Evolutionary conservation across 2,797 vertebrate genomes (phyloP), one percentile per base, ranked within the genome.

Genomic region (Phalloptychus januarius): DNA sequence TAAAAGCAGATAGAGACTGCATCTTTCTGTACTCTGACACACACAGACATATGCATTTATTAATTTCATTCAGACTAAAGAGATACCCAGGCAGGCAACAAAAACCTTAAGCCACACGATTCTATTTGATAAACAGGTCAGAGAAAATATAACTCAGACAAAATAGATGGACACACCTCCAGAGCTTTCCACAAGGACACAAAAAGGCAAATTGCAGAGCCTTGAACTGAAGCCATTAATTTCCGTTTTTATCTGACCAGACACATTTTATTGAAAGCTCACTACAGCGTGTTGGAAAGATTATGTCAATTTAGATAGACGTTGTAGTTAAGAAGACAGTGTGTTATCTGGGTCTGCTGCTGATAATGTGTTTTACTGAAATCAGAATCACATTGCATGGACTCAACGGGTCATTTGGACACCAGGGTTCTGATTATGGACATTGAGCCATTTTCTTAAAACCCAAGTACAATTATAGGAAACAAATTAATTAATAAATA

Each of bases 41-140:
- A 54, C 58, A 76, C 73, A 73, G 42, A 77, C 58, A 73, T 40
- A 75, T 73, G 58, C 46, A 65, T 10, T 70, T 75, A 85, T 44
- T 73, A 79, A 74, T 80, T 81, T 72, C 71, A 88, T 45, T 74
- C 63, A 82, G 56, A 75, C 56, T 40, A 1, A 79, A 83, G 63
- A 79, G 87, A 78, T 70, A 85, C 82, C 83, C 67, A 25, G 65
- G 86, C 77, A 74, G 28, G 42, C 73, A 86, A 88, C 89, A 76
- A 87, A 89, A 88, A 72, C 31, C 71, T 40, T 36, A 72, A 79
- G 87, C 74, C 58, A n/a, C 7, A 31, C 46, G 65, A 81, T 76
- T 86, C 80, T 90, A 84, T 91, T 92, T 88, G 76, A 75, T 83
- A 87, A 91, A 87, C 80, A 88, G 85, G 81, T 76, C 73, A 71